Evolutionary conservation across 2,113 vertebrate genomes (phyloP), one percentile per base, ranked within the genome.

Genomic region (Lanius collurio): DNA sequence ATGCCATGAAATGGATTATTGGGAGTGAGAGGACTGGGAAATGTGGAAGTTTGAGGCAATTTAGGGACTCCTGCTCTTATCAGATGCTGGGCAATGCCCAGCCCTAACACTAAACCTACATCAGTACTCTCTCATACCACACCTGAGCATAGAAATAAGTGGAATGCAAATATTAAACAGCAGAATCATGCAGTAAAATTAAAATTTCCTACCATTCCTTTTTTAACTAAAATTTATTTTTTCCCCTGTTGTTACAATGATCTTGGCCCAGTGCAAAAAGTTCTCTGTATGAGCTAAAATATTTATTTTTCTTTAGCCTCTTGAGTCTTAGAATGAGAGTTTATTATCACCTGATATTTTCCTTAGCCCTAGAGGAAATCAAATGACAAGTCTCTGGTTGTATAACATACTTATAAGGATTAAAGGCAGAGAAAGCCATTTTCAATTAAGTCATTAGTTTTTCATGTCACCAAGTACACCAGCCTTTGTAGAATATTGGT

Each of bases 51-150:
- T 87, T 81, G 41, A 59, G n/a, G 41, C 28, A 74, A 23, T 35
- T 74, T 74, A 65, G 37, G 13, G 18, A 47, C 7, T 42, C 20
- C 10, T 28, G 15, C 15, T 76, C 30, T 68, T 64, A 39, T 28
- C 47, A 57, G 4, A 10, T 74, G 11, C 13, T n/a, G 62, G 49
- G 27, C 17, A 26, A 28, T 28, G 17, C 6, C 24, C 13, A 78
- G 6, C 4, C 5, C 9, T 65, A 49, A 56, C 4, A 2, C 18
- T 53, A 27, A 80, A 56, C 2, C 76, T 44, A 19, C 8, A 50
- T 30, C 20, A 33, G 2, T 26, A 28, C 0, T 0, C 31, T 57
- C n/a, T 80, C 62, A 69, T 28, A 63, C 0, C 23, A 47, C 28
- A 49, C 3, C 10, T 73, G 52, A 63, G 5, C 41, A 46, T 4